Base-by-base conservation (phyloP, 2,888 invertebrate genomes). In the Mylabris sibirica region DNA sequence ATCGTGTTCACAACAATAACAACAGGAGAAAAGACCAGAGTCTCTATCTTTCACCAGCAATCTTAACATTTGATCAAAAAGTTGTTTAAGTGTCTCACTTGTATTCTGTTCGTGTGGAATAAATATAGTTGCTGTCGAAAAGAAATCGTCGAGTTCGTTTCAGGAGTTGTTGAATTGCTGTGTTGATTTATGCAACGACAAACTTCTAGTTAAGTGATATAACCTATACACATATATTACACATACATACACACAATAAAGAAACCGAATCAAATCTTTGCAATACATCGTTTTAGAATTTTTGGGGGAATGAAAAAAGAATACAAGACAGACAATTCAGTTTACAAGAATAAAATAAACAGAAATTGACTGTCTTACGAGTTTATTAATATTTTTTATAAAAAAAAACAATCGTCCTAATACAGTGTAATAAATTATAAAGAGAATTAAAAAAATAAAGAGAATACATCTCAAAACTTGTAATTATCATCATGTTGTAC, bases 401-500 rank as follows among this genome's bases (percentile, higher is more conserved):
- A 72, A 69, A 71, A n/a, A 69, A 44, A 38, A 38, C 12, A 14
- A 44, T 38, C 44, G 44, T 44, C 44, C 44, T 44, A 44, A 17
- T 17, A 17, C n/a, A 44, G 8, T 44, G 8, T 44, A 44, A 44
- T 8, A 17, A 44, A 44, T 44, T n/a, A 44, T 30, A 30, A 30
- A 30, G 30, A 30, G 8, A 30, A 30, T 30, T 8, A 30, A 30
- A 30, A 30, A 30, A 26, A 30, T 6, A 44, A 24, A 2, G 57
- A 49, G 49, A 9, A 20, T 8, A 24, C 57, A 72, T 72, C 70
- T 72, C 67, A 66, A 57, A 57, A 69, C 74, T 74, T 78, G 78
- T 78, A 77, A 78, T 76, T 78, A 78, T 76, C 75, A 76, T 71
- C 75, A 76, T 71, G 66, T 70, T 78, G 78, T 78, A 76, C 70